Conservation (phyloP, 2,888 invertebrate species). For the Himalopsyche kuldschensis region DNA sequence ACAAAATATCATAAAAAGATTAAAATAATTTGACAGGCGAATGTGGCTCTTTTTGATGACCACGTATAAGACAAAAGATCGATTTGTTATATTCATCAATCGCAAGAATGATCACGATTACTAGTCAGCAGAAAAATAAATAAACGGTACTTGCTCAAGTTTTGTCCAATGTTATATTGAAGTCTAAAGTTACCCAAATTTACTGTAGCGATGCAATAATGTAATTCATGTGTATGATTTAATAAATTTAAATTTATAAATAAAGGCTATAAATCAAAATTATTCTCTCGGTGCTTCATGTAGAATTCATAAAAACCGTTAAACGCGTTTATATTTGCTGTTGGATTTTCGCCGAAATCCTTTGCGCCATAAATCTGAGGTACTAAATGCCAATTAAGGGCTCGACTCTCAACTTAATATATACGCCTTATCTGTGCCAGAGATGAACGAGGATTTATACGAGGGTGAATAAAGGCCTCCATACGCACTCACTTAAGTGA, state of each 20-base stretch:
- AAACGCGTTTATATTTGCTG: background rate
- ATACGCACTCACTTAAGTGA: background rate
- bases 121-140: too few relatives aligned
- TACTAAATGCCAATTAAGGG: conserved; percentile 33
- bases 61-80: too few relatives aligned
- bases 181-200: too few relatives aligned
- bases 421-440: conserved; percentile 9
- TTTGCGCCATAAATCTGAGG: conserved; percentile 20
- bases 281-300: background rate
- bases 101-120: too few relatives aligned
- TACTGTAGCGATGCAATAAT: background rate
- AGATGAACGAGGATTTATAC: background rate
- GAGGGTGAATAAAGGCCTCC: background rate
- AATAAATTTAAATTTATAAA: background rate
- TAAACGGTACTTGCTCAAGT: too few relatives aligned
- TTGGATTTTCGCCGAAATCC: background rate
- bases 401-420: conserved; percentile 23
- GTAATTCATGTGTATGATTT: background rate
- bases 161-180: too few relatives aligned
- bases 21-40: too few relatives aligned
- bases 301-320: background rate
- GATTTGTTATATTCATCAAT: too few relatives aligned
- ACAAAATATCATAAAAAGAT: too few relatives aligned
- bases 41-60: too few relatives aligned
- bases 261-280: background rate